phyloP scores from a whole-genome alignment of 1,140 invertebrate species.

The Drosophila simulans region DNA sequence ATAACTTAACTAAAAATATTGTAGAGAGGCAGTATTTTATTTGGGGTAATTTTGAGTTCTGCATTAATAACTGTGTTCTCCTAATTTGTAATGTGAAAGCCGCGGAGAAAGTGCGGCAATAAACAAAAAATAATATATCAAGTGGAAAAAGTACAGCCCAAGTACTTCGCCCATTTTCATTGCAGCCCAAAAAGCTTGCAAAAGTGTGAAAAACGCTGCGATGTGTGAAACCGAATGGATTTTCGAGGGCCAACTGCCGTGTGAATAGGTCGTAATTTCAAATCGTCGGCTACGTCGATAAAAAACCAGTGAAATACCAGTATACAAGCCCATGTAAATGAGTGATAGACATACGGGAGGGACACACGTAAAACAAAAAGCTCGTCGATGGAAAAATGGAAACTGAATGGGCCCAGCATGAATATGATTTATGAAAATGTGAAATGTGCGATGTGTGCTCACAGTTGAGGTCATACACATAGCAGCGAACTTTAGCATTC shows the following conservation, averaged over 20 bases:
- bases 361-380: slow-evolving; percentile 24
- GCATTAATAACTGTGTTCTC: slow-evolving; percentile 3
- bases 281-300: slow-evolving; percentile 10
- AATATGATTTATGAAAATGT: slow-evolving; percentile 8
- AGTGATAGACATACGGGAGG: slow-evolving; percentile 7
- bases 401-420: slow-evolving; percentile 25
- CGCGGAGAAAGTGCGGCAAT: slow-evolving; percentile 29
- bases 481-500: not conserved
- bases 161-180: slow-evolving; percentile 25
- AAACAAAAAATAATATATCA: slow-evolving; percentile 14
- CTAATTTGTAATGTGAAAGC: slow-evolving; percentile 31
- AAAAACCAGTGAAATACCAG: slow-evolving; percentile 1
- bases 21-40: not conserved
- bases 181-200: slow-evolving; percentile 19
- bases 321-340: not conserved
- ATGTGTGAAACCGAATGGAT: slow-evolving; percentile 29
- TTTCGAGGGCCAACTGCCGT: slow-evolving; percentile 22
- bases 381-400: slow-evolving; percentile 26
- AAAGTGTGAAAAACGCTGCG: slow-evolving; percentile 28
- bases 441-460: not conserved
- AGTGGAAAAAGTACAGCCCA: slow-evolving; percentile 18
- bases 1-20: not conserved
- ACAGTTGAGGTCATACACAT: slow-evolving; percentile 33
- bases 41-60: slow-evolving; percentile 3
- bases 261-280: slow-evolving; percentile 44